phyloP scores from a whole-genome alignment of 2,113 vertebrate species.

The Silurus asotus region DNA sequence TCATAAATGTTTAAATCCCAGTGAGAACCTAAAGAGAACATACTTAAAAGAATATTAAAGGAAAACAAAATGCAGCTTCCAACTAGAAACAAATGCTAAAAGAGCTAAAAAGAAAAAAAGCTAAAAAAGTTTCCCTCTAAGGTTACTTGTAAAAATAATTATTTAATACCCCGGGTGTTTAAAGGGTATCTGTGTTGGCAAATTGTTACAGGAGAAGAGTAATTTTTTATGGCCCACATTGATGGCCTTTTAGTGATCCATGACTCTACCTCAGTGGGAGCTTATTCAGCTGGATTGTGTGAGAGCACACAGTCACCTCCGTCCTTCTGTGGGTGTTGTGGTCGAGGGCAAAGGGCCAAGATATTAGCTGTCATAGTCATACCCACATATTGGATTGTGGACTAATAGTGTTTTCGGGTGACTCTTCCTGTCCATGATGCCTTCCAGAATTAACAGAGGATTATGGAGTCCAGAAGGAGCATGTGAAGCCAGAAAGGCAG shows the following conservation, averaged over 20 bases:
- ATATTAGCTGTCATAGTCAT: conserved; percentile 68
- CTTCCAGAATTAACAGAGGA: conserved; percentile 48
- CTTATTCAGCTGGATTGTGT: conserved; percentile 55
- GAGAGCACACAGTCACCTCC: conserved; percentile 51
- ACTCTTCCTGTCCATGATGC: conserved; percentile 51
- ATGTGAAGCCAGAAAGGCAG: conserved; percentile 59
- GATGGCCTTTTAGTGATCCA: conserved; percentile 46
- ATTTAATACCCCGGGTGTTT: conserved; percentile 21
- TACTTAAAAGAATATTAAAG: too few relatives aligned
- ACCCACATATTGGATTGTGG: conserved; percentile 67
- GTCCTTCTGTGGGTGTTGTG: conserved; percentile 63
- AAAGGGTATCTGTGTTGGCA: conserved; percentile 31
- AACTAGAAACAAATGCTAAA: conserved; percentile 55
- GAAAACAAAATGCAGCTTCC: conserved; percentile 57
- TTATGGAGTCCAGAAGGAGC: conserved; percentile 46
- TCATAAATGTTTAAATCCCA: conserved; percentile 52
- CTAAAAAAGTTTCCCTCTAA: conserved; percentile 51
- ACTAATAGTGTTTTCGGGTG: conserved; percentile 68
- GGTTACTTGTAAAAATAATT: conserved; percentile 35
- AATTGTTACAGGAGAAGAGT: conserved; percentile 42
- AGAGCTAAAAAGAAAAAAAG: too few relatives aligned
- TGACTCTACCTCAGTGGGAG: conserved; percentile 54
- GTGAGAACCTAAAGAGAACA: conserved; percentile 64
- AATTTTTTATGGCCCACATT: conserved; percentile 55
- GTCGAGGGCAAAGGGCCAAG: conserved; percentile 53